Conservation (phyloP, 2,113 vertebrate genomes). For the Lepidothrix coronata region DNA sequence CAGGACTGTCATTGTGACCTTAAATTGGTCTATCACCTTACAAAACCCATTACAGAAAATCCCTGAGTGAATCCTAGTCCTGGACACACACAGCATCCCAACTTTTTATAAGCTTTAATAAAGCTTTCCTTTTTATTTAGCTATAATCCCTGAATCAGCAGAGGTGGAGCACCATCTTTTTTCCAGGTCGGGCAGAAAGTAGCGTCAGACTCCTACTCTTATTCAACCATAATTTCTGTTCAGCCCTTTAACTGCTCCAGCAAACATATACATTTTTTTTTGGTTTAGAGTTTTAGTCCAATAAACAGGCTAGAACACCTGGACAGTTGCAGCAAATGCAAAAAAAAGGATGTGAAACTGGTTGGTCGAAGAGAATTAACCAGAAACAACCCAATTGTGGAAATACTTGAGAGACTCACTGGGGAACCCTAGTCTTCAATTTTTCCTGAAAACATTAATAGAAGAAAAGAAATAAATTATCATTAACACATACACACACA, state of each 20-base stretch:
- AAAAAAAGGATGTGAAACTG: not conserved
- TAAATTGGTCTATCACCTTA: too few species aligned
- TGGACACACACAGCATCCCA: not conserved
- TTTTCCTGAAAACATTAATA: not conserved
- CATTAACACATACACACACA: not conserved
- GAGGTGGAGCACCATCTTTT: not conserved
- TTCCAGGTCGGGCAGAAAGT: not conserved
- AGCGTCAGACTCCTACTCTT: not conserved
- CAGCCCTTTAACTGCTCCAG: not conserved
- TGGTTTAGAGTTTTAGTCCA: not conserved
- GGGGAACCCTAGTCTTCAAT: not conserved
- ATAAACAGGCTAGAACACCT: not conserved
- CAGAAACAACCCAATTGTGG: not conserved
- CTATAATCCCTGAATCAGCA: not conserved
- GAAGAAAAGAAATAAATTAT: not conserved
- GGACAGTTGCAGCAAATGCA: not conserved
- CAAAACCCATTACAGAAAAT: not conserved
- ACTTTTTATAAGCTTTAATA: not conserved
- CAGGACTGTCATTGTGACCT: too few species aligned
- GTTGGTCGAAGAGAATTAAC: not conserved
- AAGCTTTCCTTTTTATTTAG: not conserved
- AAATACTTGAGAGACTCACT: not conserved
- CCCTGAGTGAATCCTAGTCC: not conserved
- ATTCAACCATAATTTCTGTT: not conserved
- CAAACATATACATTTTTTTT: not conserved